Base-by-base conservation (phyloP, 2,888 invertebrate genomes). In the Stratiomys singularior region DNA sequence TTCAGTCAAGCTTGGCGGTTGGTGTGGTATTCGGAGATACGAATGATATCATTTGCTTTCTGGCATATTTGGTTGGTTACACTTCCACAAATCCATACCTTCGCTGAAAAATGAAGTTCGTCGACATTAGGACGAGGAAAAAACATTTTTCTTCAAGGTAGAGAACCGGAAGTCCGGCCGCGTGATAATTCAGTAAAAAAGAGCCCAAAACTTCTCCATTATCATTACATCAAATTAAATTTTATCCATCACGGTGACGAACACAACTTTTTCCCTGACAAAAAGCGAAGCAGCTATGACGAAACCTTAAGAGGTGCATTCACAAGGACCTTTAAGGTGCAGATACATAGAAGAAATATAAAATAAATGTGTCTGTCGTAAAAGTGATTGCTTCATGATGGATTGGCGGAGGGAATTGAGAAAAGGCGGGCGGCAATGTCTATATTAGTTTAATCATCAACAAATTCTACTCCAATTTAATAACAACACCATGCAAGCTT, bases 181-280 rank as follows among this genome's bases (percentile, higher is more conserved):
- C 64, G 69, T 23, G 27, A 7, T 7, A 23, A 46, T 13, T 7
- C 47, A 47, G 25, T 46, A 47, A 47, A 63, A 63, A 47, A 69
- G n/a, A 46, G 9, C 67, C 67, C 25, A 2, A 69, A 69, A 47
- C 69, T 47, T 69, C 25, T 1, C 25, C 47, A 25, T 69, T 69
- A 69, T 25, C 47, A 69, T 69, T 69, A 47, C 23, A 46, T 67
- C 44, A 44, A 67, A 69, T 69, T 69, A 47, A 69, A 69, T 47
- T 69, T 47, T 69, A 15, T 27, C 64, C 11, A 13, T 7, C 9
- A 28, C 15, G 13, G 64, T 21, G 3, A 28, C n/a, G n/a, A n/a
- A n/a, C n/a, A n/a, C n/a, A n/a, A n/a, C n/a, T n/a, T n/a, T n/a
- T n/a, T n/a, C n/a, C n/a, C n/a, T n/a, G n/a, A n/a, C n/a, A n/a